Conservation (phyloP, 2,888 invertebrate species). For the Monoplex corrugatus region DNA sequence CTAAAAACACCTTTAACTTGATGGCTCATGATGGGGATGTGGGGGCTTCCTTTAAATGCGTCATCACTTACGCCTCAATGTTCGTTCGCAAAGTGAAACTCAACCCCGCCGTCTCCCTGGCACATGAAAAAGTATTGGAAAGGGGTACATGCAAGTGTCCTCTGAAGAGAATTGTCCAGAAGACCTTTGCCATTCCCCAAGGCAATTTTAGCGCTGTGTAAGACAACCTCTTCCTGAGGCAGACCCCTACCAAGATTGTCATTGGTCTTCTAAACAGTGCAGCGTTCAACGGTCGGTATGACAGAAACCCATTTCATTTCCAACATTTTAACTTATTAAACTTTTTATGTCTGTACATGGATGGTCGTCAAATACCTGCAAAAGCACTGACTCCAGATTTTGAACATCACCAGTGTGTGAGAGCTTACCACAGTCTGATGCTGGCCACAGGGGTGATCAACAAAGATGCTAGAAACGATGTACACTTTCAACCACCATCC, state of each 20-base stretch:
- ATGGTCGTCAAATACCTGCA: neutral
- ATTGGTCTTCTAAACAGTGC: neutral
- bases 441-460: no score
- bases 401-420: neutral
- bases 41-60: neutral
- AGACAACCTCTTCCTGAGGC: neutral
- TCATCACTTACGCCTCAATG: neutral
- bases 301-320: neutral
- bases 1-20: neutral
- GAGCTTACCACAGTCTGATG: no score
- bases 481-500: no score
- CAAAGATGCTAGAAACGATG: no score
- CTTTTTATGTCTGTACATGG: neutral
- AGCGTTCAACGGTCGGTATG: neutral
- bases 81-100: neutral
- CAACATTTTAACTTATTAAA: neutral
- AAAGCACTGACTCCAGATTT: neutral
- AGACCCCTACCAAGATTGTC: neutral
- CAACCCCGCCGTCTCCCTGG: neutral
- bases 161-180: neutral
- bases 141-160: neutral
- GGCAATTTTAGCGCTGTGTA: neutral
- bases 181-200: neutral
- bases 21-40: neutral
- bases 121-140: neutral